phyloP scores from a whole-genome alignment of 2,797 vertebrate genomes.

The Prunella strophiata region DNA sequence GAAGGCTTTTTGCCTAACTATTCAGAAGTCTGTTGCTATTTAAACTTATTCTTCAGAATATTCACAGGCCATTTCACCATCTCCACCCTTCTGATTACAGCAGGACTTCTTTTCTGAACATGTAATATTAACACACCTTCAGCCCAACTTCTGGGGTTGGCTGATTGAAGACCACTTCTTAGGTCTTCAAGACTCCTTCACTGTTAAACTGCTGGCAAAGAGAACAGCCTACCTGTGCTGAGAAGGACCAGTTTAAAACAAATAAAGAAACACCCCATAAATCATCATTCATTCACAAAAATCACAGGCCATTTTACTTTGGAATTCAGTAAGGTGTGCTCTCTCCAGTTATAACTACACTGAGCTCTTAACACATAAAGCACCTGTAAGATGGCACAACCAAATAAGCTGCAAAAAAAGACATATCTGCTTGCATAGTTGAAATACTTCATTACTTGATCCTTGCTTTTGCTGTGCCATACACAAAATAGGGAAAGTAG shows the following conservation, averaged over 20 bases:
- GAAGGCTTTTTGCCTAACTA: not conserved
- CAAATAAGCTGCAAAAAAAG: not conserved
- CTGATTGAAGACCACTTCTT: too few relatives aligned
- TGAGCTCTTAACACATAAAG: not conserved
- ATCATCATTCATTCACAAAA: not conserved
- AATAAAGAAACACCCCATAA: not conserved
- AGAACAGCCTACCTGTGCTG: not conserved
- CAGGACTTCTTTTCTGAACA: not conserved
- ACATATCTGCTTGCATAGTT: accelerated
- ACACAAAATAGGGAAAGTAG: not conserved
- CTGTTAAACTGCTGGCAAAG: not conserved
- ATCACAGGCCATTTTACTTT: not conserved
- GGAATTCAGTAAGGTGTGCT: not conserved
- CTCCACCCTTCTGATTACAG: not conserved
- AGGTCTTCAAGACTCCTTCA: not conserved
- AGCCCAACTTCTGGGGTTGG: not conserved
- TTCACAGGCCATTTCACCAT: not conserved
- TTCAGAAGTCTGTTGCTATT: not conserved
- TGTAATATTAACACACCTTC: accelerated
- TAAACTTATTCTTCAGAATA: not conserved
- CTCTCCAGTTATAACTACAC: not conserved
- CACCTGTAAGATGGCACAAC: accelerated
- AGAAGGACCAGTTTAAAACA: not conserved
- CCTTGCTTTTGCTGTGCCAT: not conserved
- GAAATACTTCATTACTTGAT: not conserved